These are phyloP conservation scores for Dynastes maya DNA, from an alignment of 2,888 invertebrate species.

Conservation along the genomic window DNA sequence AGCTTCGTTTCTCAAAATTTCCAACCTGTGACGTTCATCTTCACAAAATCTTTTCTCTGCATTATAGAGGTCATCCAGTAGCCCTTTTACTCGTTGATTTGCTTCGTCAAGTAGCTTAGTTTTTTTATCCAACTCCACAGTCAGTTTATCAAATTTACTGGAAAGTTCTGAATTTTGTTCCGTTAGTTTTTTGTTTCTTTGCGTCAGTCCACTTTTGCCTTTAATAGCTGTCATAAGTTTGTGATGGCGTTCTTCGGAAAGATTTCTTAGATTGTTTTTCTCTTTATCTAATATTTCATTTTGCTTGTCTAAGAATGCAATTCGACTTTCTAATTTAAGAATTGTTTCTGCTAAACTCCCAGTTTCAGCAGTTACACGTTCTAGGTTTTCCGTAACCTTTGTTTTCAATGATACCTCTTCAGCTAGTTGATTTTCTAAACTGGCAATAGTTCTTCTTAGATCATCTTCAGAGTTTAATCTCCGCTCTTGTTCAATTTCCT, in stretches of 20 bases:
- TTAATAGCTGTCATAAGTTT: slow-evolving; percentile 9
- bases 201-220: neutral
- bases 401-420: slow-evolving; percentile 9
- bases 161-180: slow-evolving; percentile 19
- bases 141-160: neutral
- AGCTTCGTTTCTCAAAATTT: slow-evolving; percentile 21
- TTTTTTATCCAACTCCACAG: slow-evolving; percentile 4
- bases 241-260: neutral
- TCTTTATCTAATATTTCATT: slow-evolving; percentile 29
- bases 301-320: slow-evolving; percentile 11
- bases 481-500: slow-evolving; percentile 20
- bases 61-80: slow-evolving; percentile 14
- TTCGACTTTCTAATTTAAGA: slow-evolving; percentile 10
- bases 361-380: neutral
- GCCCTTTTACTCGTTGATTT: slow-evolving; percentile 1
- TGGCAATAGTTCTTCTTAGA: slow-evolving; percentile 5
- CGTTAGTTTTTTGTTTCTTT: slow-evolving; percentile 18
- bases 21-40: slow-evolving; percentile 16
- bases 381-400: neutral
- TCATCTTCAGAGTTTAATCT: neutral
- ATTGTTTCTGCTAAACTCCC: slow-evolving; percentile 2
- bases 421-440: slow-evolving; percentile 20
- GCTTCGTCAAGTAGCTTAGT: neutral
- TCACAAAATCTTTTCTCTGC: slow-evolving; percentile 3
- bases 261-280: slow-evolving; percentile 18